phyloP scores from a whole-genome alignment of 2,797 vertebrate genomes.

The Scomberomorus guttatus region DNA sequence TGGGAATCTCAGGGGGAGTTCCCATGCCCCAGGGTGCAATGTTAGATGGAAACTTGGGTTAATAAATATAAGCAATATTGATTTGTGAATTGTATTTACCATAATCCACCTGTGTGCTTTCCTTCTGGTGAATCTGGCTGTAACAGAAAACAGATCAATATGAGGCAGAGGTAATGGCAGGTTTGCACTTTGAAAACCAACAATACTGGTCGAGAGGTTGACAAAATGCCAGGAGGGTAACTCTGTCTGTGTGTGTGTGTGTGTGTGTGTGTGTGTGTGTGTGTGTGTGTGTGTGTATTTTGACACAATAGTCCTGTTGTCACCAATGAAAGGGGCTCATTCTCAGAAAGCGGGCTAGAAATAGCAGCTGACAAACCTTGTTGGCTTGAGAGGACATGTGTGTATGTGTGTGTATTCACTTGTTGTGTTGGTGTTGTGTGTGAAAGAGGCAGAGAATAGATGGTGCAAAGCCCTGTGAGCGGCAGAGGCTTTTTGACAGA shows the following conservation, averaged over 20 bases:
- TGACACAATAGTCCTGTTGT: constrained; percentile 66
- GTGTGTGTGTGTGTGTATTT: constrained; percentile 19
- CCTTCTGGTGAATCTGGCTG: constrained; percentile 82
- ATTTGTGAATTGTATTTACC: constrained; percentile 73
- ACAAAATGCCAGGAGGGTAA: constrained; percentile 13
- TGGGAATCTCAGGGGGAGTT: neutral
- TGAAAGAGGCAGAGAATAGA: constrained; percentile 46
- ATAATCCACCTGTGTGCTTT: constrained; percentile 83
- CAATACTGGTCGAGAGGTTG: constrained; percentile 11
- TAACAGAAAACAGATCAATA: constrained; percentile 53
- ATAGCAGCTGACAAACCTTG: constrained; percentile 63
- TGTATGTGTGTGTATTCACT: constrained; percentile 23
- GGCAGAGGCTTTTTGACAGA: constrained; percentile 51
- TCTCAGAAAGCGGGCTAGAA: constrained; percentile 66
- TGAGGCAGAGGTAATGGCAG: constrained; percentile 23
- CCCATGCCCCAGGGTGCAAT: neutral
- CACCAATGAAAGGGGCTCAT: constrained; percentile 41
- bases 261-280: neutral
- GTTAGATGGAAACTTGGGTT: neutral
- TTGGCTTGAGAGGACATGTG: constrained; percentile 29
- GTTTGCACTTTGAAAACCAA: constrained; percentile 28
- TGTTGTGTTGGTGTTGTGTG: constrained; percentile 26
- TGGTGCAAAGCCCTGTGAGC: constrained; percentile 59
- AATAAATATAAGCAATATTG: neutral
- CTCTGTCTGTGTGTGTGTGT: constrained; percentile 5